phyloP scores from a whole-genome alignment of 2,113 vertebrate species.

The Cyphomyrus plagiostoma region DNA sequence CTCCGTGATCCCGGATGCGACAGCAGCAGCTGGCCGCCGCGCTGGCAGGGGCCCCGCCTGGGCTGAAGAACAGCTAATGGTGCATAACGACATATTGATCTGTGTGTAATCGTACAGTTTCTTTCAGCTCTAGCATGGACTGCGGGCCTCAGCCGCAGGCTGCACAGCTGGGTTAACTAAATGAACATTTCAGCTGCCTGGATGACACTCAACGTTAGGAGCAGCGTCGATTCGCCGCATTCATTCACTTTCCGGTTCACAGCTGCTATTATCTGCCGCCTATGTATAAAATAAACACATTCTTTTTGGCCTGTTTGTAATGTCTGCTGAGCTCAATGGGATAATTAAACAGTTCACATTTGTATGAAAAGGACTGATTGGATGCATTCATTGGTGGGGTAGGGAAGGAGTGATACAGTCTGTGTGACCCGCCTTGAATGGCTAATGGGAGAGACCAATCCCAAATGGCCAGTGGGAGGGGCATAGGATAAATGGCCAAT shows the following conservation, averaged over 20 bases:
- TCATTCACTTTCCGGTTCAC: background rate
- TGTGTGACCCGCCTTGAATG: background rate
- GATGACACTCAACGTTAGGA: background rate
- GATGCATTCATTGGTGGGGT: slow-evolving; percentile 3
- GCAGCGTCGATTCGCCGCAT: background rate
- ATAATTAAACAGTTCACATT: background rate
- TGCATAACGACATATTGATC: slow-evolving; percentile 48
- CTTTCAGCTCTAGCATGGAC: slow-evolving; percentile 21
- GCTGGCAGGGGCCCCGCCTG: slow-evolving; percentile 24
- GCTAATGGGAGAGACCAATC: background rate
- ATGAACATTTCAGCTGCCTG: slow-evolving; percentile 18
- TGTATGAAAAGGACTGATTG: slow-evolving; percentile 8
- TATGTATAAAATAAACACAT: slow-evolving; percentile 4
- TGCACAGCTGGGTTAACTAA: slow-evolving; percentile 32
- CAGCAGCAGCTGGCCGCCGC: slow-evolving; percentile 16
- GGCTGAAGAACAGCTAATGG: slow-evolving; percentile 38
- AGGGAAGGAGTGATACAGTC: background rate
- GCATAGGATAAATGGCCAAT: background rate
- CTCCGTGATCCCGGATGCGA: background rate
- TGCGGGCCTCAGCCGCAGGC: slow-evolving; percentile 23
- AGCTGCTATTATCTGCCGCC: background rate
- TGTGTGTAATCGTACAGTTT: slow-evolving; percentile 35
- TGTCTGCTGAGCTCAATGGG: background rate
- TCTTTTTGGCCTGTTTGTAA: slow-evolving; percentile 12
- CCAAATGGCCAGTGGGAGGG: background rate